Conservation (phyloP, 2,888 invertebrate species). For the Alitta virens region DNA sequence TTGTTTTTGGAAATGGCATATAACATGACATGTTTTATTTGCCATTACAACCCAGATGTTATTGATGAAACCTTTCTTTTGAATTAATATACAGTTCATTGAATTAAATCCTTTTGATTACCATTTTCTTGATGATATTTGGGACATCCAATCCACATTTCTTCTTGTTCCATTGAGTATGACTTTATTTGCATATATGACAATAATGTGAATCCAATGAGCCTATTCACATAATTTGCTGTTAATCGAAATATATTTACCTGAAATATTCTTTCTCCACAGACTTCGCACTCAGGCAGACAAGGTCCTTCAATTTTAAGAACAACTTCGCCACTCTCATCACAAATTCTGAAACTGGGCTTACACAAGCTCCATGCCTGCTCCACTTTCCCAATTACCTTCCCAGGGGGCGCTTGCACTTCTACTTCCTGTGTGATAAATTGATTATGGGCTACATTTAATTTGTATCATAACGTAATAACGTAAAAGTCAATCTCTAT, state of each 20-base stretch:
- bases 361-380: conserved; percentile 50
- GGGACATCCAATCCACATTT: too few relatives aligned
- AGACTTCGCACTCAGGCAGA: conserved; percentile 57
- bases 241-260: background rate
- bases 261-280: conserved; percentile 46
- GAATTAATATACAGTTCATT: background rate
- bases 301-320: conserved; percentile 56
- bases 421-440: conserved; percentile 44
- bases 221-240: background rate
- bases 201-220: too few relatives aligned
- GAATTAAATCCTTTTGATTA: background rate
- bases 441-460: background rate
- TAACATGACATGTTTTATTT: too few relatives aligned
- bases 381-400: conserved; percentile 44
- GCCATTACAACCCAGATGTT: too few relatives aligned
- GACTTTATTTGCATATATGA: too few relatives aligned
- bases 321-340: conserved; percentile 42
- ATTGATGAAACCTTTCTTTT: background rate
- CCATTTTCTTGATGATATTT: too few relatives aligned
- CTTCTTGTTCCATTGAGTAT: too few relatives aligned
- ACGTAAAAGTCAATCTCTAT: background rate
- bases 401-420: conserved; percentile 49
- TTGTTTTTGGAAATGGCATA: too few relatives aligned
- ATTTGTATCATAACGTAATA: background rate
- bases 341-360: conserved; percentile 45